Evolutionary conservation across 2,888 invertebrate genomes (phyloP).

Genomic region (Drosophila gaucha): DNA sequence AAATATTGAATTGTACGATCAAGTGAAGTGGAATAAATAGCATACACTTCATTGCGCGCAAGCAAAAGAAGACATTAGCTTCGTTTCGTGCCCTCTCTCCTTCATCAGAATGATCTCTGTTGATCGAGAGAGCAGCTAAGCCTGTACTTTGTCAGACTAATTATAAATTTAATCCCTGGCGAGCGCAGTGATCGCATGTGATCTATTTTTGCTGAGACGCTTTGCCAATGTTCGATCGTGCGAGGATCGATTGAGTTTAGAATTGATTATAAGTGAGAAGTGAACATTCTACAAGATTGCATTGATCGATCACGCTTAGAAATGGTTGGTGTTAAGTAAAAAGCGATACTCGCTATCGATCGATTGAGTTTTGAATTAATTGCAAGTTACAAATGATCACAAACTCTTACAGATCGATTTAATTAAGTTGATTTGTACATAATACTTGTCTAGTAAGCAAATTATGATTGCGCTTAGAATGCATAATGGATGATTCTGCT

Average conservation of each 20-base stretch:
- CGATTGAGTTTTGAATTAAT: constrained; percentile 6
- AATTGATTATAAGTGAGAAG: constrained; percentile 8
- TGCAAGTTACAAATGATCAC: constrained; percentile 5
- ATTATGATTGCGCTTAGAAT: background rate
- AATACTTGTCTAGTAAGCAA: background rate
- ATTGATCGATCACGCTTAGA: constrained; percentile 20
- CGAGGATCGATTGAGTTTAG: background rate
- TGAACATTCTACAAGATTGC: constrained; percentile 1
- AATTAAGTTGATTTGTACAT: background rate
- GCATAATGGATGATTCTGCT: background rate
- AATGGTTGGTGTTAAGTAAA: background rate
- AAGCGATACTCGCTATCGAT: constrained; percentile 7
- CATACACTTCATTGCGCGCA: constrained; percentile 17
- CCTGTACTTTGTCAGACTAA: constrained; percentile 28
- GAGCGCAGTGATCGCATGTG: constrained; percentile 12
- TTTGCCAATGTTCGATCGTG: constrained; percentile 12
- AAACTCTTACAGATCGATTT: constrained; percentile 1
- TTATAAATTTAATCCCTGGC: constrained; percentile 28
- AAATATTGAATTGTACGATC: constrained; percentile 3
- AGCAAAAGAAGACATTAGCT: constrained; percentile 1
- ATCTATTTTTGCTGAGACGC: constrained; percentile 19
- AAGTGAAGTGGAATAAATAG: constrained; percentile 19
- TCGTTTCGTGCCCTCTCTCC: background rate
- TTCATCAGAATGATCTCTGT: constrained; percentile 16
- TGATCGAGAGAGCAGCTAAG: background rate